phyloP scores from a whole-genome alignment of 2,113 vertebrate genomes.

The Megaceryle torquata region DNA sequence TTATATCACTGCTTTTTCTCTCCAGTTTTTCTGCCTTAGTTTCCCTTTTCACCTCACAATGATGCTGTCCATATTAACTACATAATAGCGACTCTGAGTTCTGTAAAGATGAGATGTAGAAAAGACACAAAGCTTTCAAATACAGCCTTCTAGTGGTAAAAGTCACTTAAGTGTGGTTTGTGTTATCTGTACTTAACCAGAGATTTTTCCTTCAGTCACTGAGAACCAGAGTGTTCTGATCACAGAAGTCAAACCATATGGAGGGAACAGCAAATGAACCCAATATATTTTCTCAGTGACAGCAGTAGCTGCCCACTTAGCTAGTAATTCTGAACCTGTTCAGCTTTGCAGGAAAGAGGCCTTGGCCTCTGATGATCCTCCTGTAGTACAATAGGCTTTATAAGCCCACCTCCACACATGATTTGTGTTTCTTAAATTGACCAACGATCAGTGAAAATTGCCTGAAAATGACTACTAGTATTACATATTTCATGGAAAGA shows the following conservation, averaged over 20 bases:
- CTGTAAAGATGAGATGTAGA: not conserved
- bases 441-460: not conserved
- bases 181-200: not conserved
- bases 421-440: not conserved
- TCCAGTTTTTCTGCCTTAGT: not conserved
- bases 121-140: not conserved
- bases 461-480: not conserved
- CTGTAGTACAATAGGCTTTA: not conserved
- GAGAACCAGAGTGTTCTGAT: not conserved
- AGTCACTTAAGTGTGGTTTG: not conserved
- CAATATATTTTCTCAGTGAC: not conserved
- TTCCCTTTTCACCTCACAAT: not conserved
- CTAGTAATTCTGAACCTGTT: conserved; percentile 10
- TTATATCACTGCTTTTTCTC: not conserved
- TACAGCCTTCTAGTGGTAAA: not conserved
- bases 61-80: not conserved
- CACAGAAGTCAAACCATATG: not conserved
- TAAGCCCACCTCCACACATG: not conserved
- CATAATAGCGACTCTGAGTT: not conserved
- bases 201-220: not conserved
- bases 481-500: not conserved
- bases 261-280: not conserved
- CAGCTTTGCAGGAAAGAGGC: conserved; percentile 37
- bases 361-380: not conserved
- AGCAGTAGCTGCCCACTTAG: not conserved